phyloP scores from a whole-genome alignment of 2,113 vertebrate genomes.

The Neotragus moschatus region DNA sequence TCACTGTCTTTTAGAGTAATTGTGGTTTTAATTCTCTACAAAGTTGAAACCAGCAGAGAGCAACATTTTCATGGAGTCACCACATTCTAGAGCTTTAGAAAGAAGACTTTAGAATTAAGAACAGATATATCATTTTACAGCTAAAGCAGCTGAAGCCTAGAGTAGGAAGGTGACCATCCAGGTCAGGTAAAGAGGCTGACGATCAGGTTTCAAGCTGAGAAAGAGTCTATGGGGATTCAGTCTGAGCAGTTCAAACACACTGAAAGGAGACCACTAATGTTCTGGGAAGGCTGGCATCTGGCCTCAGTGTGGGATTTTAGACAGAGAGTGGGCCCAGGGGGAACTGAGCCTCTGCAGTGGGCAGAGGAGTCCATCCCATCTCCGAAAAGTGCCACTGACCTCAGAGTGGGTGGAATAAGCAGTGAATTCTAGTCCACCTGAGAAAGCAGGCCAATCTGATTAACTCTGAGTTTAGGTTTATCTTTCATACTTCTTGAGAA shows the following conservation, averaged over 20 bases:
- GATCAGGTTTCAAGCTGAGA: background rate
- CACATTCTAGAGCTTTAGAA: background rate
- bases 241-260: background rate
- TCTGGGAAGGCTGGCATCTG: background rate
- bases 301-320: background rate
- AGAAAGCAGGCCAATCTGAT: background rate
- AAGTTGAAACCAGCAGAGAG: background rate
- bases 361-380: background rate
- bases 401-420: background rate
- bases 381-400: background rate
- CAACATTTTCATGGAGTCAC: background rate
- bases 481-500: background rate
- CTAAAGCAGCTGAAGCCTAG: background rate
- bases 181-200: background rate
- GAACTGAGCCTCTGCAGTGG: background rate
- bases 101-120: background rate
- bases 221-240: background rate
- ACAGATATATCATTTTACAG: background rate
- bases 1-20: background rate
- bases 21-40: background rate
- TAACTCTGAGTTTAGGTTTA: background rate
- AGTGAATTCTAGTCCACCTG: background rate
- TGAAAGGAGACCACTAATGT: background rate
- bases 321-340: background rate
- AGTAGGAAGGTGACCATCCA: background rate